phyloP scores from a whole-genome alignment of 1,140 invertebrate genomes.

The Pachyrhynchus sulphureomaculatus region DNA sequence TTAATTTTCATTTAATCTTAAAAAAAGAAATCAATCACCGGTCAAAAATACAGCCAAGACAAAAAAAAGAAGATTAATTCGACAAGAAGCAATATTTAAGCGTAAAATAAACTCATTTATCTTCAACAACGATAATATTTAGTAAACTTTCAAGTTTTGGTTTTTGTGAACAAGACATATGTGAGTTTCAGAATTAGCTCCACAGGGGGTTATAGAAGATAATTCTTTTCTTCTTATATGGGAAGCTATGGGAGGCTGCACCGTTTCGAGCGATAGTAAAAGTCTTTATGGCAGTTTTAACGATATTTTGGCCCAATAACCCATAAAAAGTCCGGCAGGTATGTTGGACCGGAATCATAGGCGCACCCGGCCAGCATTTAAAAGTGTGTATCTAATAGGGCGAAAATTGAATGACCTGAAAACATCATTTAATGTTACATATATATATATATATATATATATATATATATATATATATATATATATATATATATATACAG shows the following conservation, averaged over 20 bases:
- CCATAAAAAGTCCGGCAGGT: constrained; percentile 19
- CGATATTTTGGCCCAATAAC: constrained; percentile 32
- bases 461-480: no score
- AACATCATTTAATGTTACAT: no score
- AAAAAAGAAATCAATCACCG: constrained; percentile 7
- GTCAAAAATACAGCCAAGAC: constrained; percentile 1
- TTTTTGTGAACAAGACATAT: constrained; percentile 31
- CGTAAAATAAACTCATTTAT: constrained; percentile 29
- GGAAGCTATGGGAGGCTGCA: constrained; percentile 19
- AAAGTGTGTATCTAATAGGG: no score
- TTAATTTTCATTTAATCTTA: no score
- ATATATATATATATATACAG: no score
- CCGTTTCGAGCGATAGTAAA: constrained; percentile 15
- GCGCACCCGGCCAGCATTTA: constrained; percentile 8
- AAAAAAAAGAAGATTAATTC: constrained; percentile 30
- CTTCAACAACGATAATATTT: constrained; percentile 28
- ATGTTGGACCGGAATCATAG: neutral
- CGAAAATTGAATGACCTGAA: no score
- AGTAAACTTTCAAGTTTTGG: constrained; percentile 29
- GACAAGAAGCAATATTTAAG: constrained; percentile 30
- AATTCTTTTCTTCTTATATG: constrained; percentile 19
- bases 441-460: no score
- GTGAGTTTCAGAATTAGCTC: constrained; percentile 27
- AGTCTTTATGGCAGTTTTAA: constrained; percentile 21
- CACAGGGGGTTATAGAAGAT: constrained; percentile 15